These are phyloP conservation scores for Formicarius rufipectus DNA, from an alignment of 2,113 vertebrate species.

Conservation along the genomic window DNA sequence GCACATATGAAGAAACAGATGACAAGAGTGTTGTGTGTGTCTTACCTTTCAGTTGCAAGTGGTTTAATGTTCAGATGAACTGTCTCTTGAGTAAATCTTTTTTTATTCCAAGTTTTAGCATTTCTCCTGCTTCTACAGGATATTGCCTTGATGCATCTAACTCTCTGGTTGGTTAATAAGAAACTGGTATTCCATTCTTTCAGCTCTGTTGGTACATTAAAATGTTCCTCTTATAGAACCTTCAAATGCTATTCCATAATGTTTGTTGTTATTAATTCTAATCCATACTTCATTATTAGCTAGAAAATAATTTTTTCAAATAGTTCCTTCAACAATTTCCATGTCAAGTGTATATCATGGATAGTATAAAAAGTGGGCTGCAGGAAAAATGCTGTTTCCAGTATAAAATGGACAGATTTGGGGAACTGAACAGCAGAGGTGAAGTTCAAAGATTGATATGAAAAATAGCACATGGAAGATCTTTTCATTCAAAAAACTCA, in stretches of 20 bases:
- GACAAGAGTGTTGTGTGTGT: not conserved
- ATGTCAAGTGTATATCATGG: not conserved
- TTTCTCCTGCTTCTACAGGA: not conserved
- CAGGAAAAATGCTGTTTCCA: not conserved
- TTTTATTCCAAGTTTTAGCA: not conserved
- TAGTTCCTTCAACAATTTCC: not conserved
- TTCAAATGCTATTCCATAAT: not conserved
- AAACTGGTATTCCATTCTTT: not conserved
- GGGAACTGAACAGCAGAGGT: not conserved
- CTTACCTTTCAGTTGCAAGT: not conserved
- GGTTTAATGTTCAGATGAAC: not conserved
- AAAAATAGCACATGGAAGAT: not conserved
- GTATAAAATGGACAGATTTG: not conserved
- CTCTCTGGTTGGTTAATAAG: not conserved
- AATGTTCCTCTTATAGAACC: not conserved
- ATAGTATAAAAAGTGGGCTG: not conserved
- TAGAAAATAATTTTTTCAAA: not conserved
- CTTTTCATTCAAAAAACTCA: not conserved
- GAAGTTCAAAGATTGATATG: fast-evolving
- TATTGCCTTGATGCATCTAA: not conserved
- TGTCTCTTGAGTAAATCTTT: constrained; percentile 1
- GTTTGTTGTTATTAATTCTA: not conserved
- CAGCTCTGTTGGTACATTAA: not conserved
- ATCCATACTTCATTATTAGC: not conserved
- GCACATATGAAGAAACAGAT: constrained; percentile 55